These are phyloP conservation scores for Cheracebus regulus DNA, from an alignment of 2,797 vertebrate genomes.

Conservation along the genomic window DNA sequence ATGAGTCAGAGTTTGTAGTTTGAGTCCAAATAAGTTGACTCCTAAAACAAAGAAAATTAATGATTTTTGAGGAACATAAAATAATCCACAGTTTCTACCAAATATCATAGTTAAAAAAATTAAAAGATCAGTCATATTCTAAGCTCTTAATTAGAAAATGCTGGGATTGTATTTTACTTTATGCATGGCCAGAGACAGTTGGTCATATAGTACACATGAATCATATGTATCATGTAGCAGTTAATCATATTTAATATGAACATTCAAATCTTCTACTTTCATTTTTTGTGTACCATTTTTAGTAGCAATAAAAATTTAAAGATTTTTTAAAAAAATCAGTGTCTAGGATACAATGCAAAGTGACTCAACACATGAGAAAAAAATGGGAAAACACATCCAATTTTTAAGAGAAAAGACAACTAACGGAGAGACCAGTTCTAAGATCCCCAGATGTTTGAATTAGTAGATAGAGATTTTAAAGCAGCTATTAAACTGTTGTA, in stretches of 20 bases:
- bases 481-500: neutral
- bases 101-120: constrained; percentile 52
- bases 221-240: neutral
- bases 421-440: neutral
- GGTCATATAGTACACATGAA: neutral
- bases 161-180: neutral
- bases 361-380: neutral
- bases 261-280: no score
- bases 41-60: neutral
- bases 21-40: neutral
- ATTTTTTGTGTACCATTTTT: no score
- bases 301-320: no score
- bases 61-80: neutral
- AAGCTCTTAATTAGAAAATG: constrained; percentile 60
- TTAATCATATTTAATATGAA: neutral
- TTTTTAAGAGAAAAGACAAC: neutral
- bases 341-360: no score
- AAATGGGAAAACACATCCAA: neutral
- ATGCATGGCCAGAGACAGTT: constrained; percentile 25
- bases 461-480: neutral
- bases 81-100: neutral
- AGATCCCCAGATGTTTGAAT: neutral
- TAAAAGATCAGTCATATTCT: constrained; percentile 71
- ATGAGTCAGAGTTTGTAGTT: neutral
- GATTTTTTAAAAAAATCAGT: no score